Evolutionary conservation across 64 coral and sea anemone species (phyloP), one percentile per base, ranked within the genome.

Genomic region (Montipora cactus): DNA sequence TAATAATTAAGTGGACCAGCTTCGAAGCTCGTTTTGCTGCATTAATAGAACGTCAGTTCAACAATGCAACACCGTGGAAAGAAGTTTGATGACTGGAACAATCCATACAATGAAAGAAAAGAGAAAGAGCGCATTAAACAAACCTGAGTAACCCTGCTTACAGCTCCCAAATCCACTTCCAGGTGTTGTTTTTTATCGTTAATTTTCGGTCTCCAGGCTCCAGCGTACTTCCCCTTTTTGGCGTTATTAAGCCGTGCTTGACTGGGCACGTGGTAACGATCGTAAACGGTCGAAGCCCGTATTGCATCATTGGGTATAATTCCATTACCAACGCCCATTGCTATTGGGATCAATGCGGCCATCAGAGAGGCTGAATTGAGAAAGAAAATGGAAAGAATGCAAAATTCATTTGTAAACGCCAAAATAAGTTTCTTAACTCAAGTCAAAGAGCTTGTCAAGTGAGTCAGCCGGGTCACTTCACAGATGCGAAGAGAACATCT

Each of bases 151-250:
- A 97, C 52, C 18, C 53, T 94, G 7, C 50, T 89, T 23, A 66
- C 28, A 47, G 44, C 74, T 18, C 92, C 95, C 44, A 97, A 88
- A 67, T 97, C 95, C 57, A 97, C 76, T 23, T 97, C 88, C 16
- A 97, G 45, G 28, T 91, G 94, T 45, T 97, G 95, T 15, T 97
- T 97, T 19, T 81, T 90, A 88, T 94, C 88, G 21, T 55, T 97
- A 12, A 84, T 45, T 71, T 97, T 97, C 46, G 95, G 92, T 45
- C 82, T 94, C 95, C 95, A 97, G 11, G 88, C 73, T 45, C 95
- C 95, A 28, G 87, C 89, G 19, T 88, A 90, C 55, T 81, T 97
- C 22, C 88, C 76, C 3, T 77, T 68, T 52, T 79, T 97, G 18
- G 74, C 58, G 55, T 94, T 97, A 66, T 94, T 88, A 5, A 97